Conservation (phyloP, 2,888 invertebrate species). For the Gymnocheta viridis region DNA sequence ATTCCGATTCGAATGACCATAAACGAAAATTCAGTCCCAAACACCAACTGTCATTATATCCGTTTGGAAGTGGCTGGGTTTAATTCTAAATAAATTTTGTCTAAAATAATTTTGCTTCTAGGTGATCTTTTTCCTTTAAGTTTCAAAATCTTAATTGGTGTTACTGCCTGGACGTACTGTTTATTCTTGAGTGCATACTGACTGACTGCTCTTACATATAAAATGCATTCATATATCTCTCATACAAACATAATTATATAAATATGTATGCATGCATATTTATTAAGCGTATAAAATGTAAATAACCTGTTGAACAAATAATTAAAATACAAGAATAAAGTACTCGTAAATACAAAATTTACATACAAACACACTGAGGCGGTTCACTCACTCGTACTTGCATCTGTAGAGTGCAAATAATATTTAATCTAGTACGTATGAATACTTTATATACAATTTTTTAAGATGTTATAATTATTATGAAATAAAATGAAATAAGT, state of each 20-base stretch:
- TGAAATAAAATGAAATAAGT: slow-evolving; percentile 36
- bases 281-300: slow-evolving; percentile 37
- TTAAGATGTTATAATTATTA: slow-evolving; percentile 26
- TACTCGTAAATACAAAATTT: not conserved
- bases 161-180: not conserved
- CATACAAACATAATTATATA: not conserved
- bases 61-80: too few species aligned
- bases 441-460: slow-evolving; percentile 17
- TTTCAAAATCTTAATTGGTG: not conserved
- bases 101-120: too few species aligned
- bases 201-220: not conserved
- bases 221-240: not conserved
- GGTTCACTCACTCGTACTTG: not conserved
- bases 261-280: not conserved
- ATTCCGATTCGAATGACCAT: too few species aligned
- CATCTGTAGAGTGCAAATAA: slow-evolving; percentile 35
- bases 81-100: too few species aligned
- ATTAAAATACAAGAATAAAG: slow-evolving; percentile 34
- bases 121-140: not conserved
- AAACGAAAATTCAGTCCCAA: too few species aligned
- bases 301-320: slow-evolving; percentile 57
- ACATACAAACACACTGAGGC: not conserved
- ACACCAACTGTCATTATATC: too few species aligned
- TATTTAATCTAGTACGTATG: slow-evolving; percentile 13
- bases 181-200: not conserved